These are phyloP conservation scores for Agonopterix arenella DNA, from an alignment of 2,888 invertebrate genomes.

Conservation along the genomic window DNA sequence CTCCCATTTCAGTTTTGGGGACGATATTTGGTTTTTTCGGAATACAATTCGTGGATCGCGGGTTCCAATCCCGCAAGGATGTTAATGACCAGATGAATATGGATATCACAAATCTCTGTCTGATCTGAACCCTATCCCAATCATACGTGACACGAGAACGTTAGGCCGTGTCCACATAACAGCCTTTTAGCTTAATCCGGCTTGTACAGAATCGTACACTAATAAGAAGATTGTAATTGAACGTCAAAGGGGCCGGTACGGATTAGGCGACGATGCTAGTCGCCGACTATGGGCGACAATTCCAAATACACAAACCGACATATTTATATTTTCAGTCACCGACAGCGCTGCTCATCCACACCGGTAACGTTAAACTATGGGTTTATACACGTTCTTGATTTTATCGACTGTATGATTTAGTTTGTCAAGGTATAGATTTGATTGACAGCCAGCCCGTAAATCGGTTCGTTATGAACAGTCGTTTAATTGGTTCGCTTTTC, in stretches of 20 bases:
- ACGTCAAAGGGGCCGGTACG: constrained; percentile 54
- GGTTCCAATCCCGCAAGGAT: too few species aligned
- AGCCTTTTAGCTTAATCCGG: constrained; percentile 64
- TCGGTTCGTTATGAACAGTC: constrained; percentile 12
- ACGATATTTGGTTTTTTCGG: too few species aligned
- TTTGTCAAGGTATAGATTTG: constrained; percentile 10
- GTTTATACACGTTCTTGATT: too few species aligned
- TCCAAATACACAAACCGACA: constrained; percentile 26
- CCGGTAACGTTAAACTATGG: too few species aligned
- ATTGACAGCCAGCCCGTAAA: constrained; percentile 18
- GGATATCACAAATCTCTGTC: too few species aligned
- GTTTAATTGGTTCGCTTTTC: neutral
- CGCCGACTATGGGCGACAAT: constrained; percentile 46
- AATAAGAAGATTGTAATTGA: constrained; percentile 66
- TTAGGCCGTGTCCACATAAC: constrained; percentile 55
- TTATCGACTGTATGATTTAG: too few species aligned
- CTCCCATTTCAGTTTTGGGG: too few species aligned
- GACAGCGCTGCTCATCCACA: too few species aligned
- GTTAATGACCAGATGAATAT: too few species aligned
- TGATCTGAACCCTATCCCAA: constrained; percentile 8
- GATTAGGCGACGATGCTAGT: constrained; percentile 29
- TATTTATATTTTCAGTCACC: too few species aligned
- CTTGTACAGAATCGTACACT: constrained; percentile 36
- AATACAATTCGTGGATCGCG: too few species aligned
- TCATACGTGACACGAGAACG: constrained; percentile 32